Conservation (phyloP, 2,888 invertebrate genomes). For the Polydrusus cervinus region DNA sequence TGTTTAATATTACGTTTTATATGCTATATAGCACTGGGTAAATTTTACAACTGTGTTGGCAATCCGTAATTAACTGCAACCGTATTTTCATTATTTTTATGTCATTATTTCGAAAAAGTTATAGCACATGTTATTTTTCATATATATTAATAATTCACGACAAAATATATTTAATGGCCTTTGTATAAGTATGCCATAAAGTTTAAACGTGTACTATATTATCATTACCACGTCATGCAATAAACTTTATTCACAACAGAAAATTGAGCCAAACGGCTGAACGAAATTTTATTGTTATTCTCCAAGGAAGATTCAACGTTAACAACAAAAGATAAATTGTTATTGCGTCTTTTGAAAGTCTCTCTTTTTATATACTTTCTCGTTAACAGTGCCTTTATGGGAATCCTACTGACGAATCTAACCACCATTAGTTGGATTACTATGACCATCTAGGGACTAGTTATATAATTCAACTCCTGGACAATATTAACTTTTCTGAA, state of each 20-base stretch:
- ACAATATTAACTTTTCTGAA: no score
- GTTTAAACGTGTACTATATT: conserved; percentile 15
- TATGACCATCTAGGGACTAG: background rate
- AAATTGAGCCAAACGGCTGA: background rate
- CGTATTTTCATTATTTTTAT: no score
- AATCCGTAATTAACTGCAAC: no score
- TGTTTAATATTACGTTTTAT: no score
- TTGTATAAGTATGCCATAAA: conserved; percentile 4
- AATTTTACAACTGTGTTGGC: no score
- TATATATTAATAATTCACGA: background rate
- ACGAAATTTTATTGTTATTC: conserved; percentile 10
- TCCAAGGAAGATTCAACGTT: conserved; percentile 17
- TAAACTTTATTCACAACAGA: conserved; percentile 8
- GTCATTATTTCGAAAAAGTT: background rate
- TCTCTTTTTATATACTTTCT: conserved; percentile 1
- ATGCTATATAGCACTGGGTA: no score
- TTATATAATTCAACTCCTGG: no score
- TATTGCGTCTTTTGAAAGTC: conserved; percentile 3
- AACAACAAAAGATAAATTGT: conserved; percentile 17
- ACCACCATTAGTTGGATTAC: background rate
- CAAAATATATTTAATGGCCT: background rate
- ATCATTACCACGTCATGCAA: conserved; percentile 7
- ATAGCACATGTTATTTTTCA: background rate
- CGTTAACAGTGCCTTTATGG: conserved; percentile 9
- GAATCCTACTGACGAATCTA: background rate